phyloP scores from a whole-genome alignment of 2,113 vertebrate genomes.

The Lasiurus borealis region DNA sequence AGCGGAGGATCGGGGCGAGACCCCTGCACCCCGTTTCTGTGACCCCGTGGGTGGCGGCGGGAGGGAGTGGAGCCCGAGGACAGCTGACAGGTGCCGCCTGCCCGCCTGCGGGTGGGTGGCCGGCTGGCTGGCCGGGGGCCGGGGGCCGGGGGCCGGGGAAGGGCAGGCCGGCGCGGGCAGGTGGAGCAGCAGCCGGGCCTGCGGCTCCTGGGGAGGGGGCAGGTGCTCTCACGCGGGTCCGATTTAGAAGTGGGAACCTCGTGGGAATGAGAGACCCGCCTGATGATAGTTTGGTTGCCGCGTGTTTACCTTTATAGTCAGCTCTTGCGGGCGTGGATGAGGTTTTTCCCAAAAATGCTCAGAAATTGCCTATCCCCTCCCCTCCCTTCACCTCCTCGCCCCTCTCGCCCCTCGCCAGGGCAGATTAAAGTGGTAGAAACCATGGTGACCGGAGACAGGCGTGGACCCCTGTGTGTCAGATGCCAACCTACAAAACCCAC shows the following conservation, averaged over 20 bases:
- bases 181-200: no score
- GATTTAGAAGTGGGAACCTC: no score
- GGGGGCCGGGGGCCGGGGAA: no score
- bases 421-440: neutral
- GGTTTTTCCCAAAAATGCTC: neutral
- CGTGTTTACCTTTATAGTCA: no score
- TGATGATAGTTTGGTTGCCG: no score
- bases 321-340: neutral
- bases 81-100: neutral
- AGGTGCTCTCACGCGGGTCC: no score
- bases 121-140: neutral
- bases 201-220: no score
- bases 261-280: no score
- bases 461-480: no score
- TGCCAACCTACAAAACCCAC: neutral
- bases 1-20: neutral
- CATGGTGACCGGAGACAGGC: neutral
- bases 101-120: neutral
- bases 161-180: no score
- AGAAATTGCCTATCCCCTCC: neutral
- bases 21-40: neutral
- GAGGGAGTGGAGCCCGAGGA: neutral
- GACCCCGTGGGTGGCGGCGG: no score
- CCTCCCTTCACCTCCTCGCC: no score
- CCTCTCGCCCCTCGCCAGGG: neutral